Evolutionary conservation across 2,113 vertebrate genomes (phyloP).

Genomic region (Pterocles gutturalis): DNA sequence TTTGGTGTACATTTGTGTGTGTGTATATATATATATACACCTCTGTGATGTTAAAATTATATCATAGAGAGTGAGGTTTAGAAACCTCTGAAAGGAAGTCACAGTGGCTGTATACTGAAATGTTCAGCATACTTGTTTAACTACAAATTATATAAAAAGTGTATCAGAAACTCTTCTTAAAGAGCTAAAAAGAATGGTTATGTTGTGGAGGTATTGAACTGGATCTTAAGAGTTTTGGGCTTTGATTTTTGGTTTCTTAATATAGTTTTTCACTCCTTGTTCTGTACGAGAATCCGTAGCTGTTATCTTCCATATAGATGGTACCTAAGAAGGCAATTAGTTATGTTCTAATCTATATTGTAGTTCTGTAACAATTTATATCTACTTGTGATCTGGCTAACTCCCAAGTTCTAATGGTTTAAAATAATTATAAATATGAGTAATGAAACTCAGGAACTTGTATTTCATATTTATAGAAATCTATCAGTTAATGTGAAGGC

Average conservation of each 20-base stretch:
- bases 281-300: neutral
- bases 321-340: neutral
- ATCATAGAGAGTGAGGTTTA: neutral
- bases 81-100: neutral
- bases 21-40: too few species aligned
- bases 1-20: neutral
- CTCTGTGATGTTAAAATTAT: neutral
- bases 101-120: neutral
- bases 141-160: rapidly evolving
- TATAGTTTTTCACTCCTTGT: neutral
- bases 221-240: neutral
- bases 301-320: neutral
- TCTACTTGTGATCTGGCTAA: neutral
- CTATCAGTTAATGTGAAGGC: neutral
- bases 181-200: neutral
- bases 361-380: neutral
- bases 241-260: neutral
- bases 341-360: neutral
- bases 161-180: neutral
- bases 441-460: neutral
- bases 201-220: neutral
- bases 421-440: neutral
- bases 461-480: neutral
- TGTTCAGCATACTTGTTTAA: neutral
- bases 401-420: neutral